Conservation (phyloP, 1,140 invertebrate species). For the Drosophila eugracilis region DNA sequence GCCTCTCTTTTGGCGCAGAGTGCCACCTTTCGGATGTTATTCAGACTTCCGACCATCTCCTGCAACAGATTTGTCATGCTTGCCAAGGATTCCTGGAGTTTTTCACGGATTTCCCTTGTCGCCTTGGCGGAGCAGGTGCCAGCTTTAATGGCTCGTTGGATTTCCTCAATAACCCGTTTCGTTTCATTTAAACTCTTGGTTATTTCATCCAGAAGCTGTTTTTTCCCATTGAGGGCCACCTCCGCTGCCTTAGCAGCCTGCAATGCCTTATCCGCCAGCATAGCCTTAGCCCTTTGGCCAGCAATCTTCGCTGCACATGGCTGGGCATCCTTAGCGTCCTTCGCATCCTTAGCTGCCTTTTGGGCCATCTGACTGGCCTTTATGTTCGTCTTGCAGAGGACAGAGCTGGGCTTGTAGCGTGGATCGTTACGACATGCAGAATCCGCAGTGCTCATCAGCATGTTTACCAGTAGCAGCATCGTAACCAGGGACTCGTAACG, state of each 20-base stretch:
- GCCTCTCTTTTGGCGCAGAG: background rate
- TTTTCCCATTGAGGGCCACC: slow-evolving; percentile 24
- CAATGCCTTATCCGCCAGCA: slow-evolving; percentile 32
- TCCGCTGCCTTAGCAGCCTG: slow-evolving; percentile 40
- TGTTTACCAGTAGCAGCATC: slow-evolving; percentile 23
- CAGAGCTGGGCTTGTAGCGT: background rate
- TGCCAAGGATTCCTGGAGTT: background rate
- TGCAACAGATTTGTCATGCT: slow-evolving; percentile 5
- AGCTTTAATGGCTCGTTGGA: slow-evolving; percentile 1
- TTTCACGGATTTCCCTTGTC: background rate
- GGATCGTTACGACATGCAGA: background rate
- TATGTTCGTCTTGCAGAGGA: slow-evolving; percentile 11
- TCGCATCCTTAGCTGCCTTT: slow-evolving; percentile 18
- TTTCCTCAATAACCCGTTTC: slow-evolving; percentile 19
- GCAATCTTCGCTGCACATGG: slow-evolving; percentile 7
- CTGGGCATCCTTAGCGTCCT: slow-evolving; percentile 36
- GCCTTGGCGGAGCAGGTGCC: background rate
- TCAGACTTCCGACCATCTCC: background rate
- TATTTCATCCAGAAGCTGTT: slow-evolving; percentile 34
- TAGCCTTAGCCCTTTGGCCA: slow-evolving; percentile 5
- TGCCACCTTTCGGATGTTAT: background rate
- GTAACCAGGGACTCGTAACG: slow-evolving; percentile 20
- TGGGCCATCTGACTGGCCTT: slow-evolving; percentile 32
- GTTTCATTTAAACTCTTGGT: slow-evolving; percentile 6
- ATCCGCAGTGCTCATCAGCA: slow-evolving; percentile 6